These are phyloP conservation scores for Liparis tanakae DNA, from an alignment of 2,797 vertebrate genomes.

Conservation along the genomic window DNA sequence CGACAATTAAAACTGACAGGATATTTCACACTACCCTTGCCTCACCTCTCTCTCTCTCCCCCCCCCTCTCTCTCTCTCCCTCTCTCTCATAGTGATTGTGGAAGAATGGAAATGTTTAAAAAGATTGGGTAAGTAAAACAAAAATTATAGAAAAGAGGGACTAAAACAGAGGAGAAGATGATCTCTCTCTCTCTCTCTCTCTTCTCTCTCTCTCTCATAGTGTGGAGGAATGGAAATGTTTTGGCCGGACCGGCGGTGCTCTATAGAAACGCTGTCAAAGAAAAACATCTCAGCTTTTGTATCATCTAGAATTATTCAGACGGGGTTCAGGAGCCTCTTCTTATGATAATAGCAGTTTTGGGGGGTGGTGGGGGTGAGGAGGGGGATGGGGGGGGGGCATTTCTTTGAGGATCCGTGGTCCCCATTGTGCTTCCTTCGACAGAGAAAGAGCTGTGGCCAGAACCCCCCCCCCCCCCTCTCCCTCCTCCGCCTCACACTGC, in stretches of 20 bases:
- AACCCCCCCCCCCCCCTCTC: conserved; percentile 61
- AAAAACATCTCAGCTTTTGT: conserved; percentile 76
- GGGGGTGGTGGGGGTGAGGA: not conserved
- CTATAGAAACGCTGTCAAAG: conserved; percentile 73
- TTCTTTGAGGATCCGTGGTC: conserved; percentile 78
- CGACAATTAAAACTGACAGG: conserved; percentile 43
- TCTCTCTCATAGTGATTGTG: not conserved
- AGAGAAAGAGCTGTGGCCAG: conserved; percentile 73
- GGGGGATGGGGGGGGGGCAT: conserved; percentile 30
- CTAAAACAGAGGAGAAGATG: too few species aligned
- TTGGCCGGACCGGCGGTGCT: conserved; percentile 56
- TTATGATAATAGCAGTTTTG: conserved; percentile 80
- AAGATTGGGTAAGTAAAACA: too few species aligned
- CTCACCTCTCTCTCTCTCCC: not conserved
- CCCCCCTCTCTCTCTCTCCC: not conserved
- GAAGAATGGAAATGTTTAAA: too few species aligned
- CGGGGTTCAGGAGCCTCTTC: conserved; percentile 73
- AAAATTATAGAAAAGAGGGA: too few species aligned
- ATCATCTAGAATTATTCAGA: conserved; percentile 79
- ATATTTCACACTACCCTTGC: conserved; percentile 38
- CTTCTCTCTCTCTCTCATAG: not conserved
- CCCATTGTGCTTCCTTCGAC: conserved; percentile 73
- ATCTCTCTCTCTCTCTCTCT: conserved; percentile 1
- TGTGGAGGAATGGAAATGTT: conserved; percentile 79
- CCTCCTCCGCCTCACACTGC: conserved; percentile 14